These are phyloP conservation scores for Spodoptera exigua DNA, from an alignment of 2,888 invertebrate species.

Conservation along the genomic window DNA sequence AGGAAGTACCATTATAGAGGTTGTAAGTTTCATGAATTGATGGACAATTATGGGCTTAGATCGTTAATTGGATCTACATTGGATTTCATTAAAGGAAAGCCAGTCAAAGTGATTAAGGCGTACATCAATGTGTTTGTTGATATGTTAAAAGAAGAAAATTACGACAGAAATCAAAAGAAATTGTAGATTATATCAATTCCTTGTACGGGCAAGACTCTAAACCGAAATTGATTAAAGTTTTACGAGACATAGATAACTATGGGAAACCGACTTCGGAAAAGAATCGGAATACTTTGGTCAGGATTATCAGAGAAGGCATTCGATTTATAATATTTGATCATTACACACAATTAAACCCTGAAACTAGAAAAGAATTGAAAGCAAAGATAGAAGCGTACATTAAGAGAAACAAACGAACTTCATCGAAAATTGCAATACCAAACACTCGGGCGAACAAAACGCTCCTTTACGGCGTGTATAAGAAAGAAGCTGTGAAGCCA, in stretches of 20 bases:
- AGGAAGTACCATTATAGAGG: conserved; percentile 65
- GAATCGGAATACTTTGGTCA: conserved; percentile 51
- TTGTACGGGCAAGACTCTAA: conserved; percentile 59
- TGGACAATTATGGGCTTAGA: conserved; percentile 55
- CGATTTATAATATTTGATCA: conserved; percentile 67
- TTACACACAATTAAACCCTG: conserved; percentile 59
- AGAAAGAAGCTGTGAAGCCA: too few relatives aligned
- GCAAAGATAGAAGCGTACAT: conserved; percentile 38
- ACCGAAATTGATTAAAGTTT: conserved; percentile 53
- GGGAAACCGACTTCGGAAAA: conserved; percentile 49
- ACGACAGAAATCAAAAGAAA: conserved; percentile 30
- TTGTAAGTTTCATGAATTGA: conserved; percentile 64
- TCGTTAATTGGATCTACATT: conserved; percentile 58
- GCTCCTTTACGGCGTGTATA: too few relatives aligned
- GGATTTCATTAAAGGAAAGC: conserved; percentile 42
- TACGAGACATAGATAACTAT: conserved; percentile 62
- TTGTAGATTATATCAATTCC: conserved; percentile 66
- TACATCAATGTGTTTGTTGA: conserved; percentile 46
- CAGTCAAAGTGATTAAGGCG: conserved; percentile 52
- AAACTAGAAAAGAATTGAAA: conserved; percentile 59
- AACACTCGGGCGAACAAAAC: too few relatives aligned
- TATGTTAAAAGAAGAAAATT: conserved; percentile 43
- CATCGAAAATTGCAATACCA: too few relatives aligned
- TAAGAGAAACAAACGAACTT: background rate
- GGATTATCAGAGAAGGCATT: conserved; percentile 60